Evolutionary conservation across 2,797 vertebrate genomes (phyloP).

Genomic region (Tenualosa thibaudeaui): DNA sequence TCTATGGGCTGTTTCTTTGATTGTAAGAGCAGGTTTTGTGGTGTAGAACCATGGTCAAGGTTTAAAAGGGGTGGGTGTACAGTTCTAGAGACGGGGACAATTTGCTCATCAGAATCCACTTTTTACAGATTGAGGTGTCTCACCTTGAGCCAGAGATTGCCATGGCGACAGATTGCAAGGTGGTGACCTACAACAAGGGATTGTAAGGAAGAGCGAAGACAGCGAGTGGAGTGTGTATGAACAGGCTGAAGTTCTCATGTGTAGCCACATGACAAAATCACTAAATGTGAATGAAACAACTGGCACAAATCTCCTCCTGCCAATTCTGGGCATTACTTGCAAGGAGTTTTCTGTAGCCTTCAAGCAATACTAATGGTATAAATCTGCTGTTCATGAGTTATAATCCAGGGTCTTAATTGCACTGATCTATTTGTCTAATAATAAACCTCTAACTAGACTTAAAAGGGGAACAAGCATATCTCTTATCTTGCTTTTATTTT

Average conservation of each 20-base stretch:
- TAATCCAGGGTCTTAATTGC: constrained; percentile 22
- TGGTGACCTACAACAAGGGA: constrained; percentile 96
- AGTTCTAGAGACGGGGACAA: background rate
- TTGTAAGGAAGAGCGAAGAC: constrained; percentile 71
- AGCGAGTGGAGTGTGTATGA: background rate
- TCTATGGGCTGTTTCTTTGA: background rate
- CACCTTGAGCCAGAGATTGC: constrained; percentile 93
- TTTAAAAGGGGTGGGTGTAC: background rate
- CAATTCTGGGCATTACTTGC: background rate
- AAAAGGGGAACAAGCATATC: constrained; percentile 22
- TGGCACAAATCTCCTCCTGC: background rate
- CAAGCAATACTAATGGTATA: constrained; percentile 7
- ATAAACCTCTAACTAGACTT: constrained; percentile 5
- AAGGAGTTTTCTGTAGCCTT: background rate
- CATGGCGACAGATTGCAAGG: constrained; percentile 86
- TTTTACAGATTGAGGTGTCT: constrained; percentile 88
- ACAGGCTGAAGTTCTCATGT: background rate
- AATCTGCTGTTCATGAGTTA: background rate
- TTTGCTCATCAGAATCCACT: constrained; percentile 65
- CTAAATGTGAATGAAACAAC: background rate
- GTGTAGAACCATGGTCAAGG: background rate
- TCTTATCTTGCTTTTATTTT: constrained; percentile 6
- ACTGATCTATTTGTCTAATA: background rate
- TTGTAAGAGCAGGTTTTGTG: background rate
- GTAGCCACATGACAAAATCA: background rate